Base-by-base conservation (phyloP, 2,888 invertebrate species). In the Alitta virens region DNA sequence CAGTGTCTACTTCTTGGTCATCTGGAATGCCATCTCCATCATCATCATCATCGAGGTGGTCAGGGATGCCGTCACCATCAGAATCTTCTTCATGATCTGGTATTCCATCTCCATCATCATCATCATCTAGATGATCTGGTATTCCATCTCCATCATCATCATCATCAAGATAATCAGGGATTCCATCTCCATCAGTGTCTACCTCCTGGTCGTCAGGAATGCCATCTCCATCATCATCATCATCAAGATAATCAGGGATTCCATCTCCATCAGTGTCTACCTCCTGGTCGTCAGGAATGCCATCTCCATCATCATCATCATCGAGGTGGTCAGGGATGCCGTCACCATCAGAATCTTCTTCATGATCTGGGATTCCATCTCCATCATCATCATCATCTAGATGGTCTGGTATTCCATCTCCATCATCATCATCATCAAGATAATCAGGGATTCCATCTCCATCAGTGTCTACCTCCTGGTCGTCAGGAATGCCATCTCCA, bases 321-420 rank as follows among this genome's bases (percentile, higher is more conserved):
- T 75, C 77, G 7, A 68, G 54, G 18, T 73, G 58, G 61, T 78
- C 76, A 1, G 75, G 75, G 5, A 75, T 73, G 1, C 75, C 75
- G 63, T 75, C 74, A 2, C 71, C 70, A 63, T 75, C 75, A 27
- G 58, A 60, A 60, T 68, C 68, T 23, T 64, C 57, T 38, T 67
- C 67, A 9, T 54, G 33, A 55, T 78, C 78, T 3, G 78, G 78
- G 33, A 78, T 76, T n/a, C 77, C 77, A 69, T 77, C 77, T 62
- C 75, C 75, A 55, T 70, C 69, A 68, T 75, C 73, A 63, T 74
- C 74, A 56, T 77, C 74, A 14, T 72, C 73, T 69, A 74, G 26
- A 54, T 63, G 25, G 40, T 68, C 68, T 5, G 68, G 68, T 42
- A 72, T 68, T 2, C 66, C 65, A 68, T 75, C 72, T 14, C 66